These are phyloP conservation scores for Caranx ignobilis DNA, from an alignment of 2,113 vertebrate genomes.

Conservation along the genomic window DNA sequence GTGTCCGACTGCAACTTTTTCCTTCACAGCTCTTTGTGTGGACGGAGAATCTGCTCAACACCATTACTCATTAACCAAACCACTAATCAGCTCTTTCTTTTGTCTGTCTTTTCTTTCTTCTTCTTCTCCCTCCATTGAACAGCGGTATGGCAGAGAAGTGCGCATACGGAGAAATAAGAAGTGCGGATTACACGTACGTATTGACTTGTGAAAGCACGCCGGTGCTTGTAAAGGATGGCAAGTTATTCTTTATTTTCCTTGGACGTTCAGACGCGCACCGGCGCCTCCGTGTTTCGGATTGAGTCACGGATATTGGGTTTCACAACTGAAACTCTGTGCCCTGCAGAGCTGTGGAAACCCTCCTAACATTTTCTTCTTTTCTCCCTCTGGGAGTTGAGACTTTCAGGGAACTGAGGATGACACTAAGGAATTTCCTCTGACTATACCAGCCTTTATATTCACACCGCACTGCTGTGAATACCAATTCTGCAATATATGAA, in stretches of 20 bases:
- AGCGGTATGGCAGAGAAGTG: constrained; percentile 14
- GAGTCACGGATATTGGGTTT: constrained; percentile 73
- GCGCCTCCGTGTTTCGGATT: constrained; percentile 57
- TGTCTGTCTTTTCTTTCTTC: neutral
- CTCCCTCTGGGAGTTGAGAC: constrained; percentile 41
- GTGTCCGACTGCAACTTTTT: constrained; percentile 89
- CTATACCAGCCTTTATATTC: constrained; percentile 23
- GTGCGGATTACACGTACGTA: constrained; percentile 47
- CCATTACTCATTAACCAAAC: constrained; percentile 76
- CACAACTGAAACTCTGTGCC: constrained; percentile 55
- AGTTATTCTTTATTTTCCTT: constrained; percentile 52
- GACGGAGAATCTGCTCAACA: constrained; percentile 45
- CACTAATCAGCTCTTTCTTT: constrained; percentile 53
- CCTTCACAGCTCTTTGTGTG: constrained; percentile 63
- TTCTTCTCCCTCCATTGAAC: neutral
- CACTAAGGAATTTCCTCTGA: constrained; percentile 60
- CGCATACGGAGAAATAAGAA: constrained; percentile 28
- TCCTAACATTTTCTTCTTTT: constrained; percentile 9
- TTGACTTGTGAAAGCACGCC: constrained; percentile 60
- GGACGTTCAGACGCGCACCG: constrained; percentile 58
- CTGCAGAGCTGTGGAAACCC: constrained; percentile 53
- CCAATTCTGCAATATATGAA: neutral
- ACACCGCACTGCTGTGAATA: neutral
- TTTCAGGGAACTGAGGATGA: constrained; percentile 55
- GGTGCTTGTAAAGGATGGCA: constrained; percentile 36